These are phyloP conservation scores for Sigmodon hispidus DNA, from an alignment of 2,113 vertebrate genomes.

Conservation along the genomic window DNA sequence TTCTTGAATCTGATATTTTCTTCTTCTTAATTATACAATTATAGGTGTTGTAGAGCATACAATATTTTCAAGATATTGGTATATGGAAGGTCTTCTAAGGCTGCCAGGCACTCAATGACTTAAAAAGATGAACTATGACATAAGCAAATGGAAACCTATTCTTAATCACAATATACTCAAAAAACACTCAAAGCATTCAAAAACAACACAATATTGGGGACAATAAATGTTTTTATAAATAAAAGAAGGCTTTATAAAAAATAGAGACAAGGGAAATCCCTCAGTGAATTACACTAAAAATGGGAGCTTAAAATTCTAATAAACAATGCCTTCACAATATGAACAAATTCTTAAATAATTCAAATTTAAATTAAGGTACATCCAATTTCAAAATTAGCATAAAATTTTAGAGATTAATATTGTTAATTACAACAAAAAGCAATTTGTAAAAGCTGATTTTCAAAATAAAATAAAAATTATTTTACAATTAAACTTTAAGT, in stretches of 20 bases:
- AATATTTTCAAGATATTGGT: neutral
- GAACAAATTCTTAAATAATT: neutral
- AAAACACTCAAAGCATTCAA: neutral
- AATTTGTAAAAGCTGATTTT: neutral
- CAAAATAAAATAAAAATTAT: neutral
- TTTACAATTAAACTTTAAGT: constrained; percentile 26
- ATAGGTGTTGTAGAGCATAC: neutral
- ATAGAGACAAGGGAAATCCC: neutral
- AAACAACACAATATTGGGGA: neutral
- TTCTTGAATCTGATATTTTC: constrained; percentile 6
- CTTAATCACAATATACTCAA: neutral
- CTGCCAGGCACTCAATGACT: neutral
- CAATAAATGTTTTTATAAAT: constrained; percentile 34
- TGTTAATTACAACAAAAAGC: neutral
- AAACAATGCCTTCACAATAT: neutral
- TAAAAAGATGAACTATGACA: neutral
- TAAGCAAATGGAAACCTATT: neutral
- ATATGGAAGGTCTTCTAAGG: neutral
- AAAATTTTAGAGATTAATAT: neutral
- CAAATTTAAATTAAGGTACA: neutral
- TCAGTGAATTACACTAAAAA: neutral
- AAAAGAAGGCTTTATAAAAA: neutral
- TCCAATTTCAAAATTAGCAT: neutral
- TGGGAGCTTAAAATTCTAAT: constrained; percentile 17
- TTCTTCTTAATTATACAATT: neutral